Evolutionary conservation across 2,888 invertebrate genomes (phyloP).

Genomic region (Chalcosyrphus nemorum): DNA sequence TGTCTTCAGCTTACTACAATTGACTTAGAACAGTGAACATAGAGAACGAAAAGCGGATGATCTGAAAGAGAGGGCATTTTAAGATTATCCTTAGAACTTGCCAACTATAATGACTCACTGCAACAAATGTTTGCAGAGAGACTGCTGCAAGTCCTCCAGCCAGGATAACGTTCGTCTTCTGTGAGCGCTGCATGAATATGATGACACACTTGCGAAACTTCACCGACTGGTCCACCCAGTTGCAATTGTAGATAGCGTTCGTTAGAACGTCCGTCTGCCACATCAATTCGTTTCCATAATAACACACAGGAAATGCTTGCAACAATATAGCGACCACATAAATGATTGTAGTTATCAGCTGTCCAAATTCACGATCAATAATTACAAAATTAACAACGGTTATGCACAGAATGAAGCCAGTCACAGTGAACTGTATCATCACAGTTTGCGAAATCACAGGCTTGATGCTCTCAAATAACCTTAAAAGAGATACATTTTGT

Average conservation of each 20-base stretch:
- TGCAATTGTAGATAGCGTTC: constrained; percentile 22
- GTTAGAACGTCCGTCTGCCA: constrained; percentile 10
- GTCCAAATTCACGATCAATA: neutral
- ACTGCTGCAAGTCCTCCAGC: constrained; percentile 34
- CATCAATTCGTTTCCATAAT: constrained; percentile 27
- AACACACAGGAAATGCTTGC: constrained; percentile 39
- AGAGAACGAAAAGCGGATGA: too few species aligned
- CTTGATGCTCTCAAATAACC: constrained; percentile 9
- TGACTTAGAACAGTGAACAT: too few species aligned
- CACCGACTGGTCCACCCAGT: constrained; percentile 39
- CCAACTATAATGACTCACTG: constrained; percentile 20
- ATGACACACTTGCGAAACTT: constrained; percentile 28
- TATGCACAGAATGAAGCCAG: constrained; percentile 24
- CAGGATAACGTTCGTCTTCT: neutral
- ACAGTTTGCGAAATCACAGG: constrained; percentile 4
- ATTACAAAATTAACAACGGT: constrained; percentile 16
- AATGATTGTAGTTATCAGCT: neutral
- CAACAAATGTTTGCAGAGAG: constrained; percentile 25
- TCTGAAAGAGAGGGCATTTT: too few species aligned
- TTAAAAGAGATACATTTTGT: neutral
- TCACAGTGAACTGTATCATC: constrained; percentile 19
- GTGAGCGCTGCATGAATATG: constrained; percentile 48
- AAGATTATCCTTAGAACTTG: too few species aligned
- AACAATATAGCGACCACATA: neutral
- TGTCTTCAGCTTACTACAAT: too few species aligned